Base-by-base conservation (phyloP, 2,113 vertebrate species). In the Elgaria multicarinata region DNA sequence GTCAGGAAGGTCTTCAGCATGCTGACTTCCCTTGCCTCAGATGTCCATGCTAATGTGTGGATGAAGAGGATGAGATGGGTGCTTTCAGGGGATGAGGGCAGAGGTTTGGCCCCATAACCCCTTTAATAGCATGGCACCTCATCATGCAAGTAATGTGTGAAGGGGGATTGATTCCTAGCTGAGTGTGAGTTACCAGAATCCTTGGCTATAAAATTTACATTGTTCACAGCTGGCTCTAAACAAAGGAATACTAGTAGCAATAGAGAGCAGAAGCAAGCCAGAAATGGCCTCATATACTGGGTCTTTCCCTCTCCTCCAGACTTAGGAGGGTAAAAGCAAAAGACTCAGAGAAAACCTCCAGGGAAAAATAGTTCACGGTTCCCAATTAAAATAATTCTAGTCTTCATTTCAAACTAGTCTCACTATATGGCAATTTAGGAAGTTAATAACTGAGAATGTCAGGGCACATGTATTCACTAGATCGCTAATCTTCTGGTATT, bases 371-470 rank as follows among this genome's bases (percentile, higher is more conserved):
- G n/a, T 78, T 85, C 72, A 77, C 33, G 50, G 82, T 78, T 77
- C 66, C 79, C 72, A 78, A 79, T 87, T 87, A 87, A 83, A 91
- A 83, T 78, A 78, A 78, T 84, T 87, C 42, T 58, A 91, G 36
- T 44, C 36, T 83, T 78, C 62, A 78, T 87, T 91, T 83, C 83
- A 71, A 83, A 72, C 80, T 36, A 36, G 71, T 71, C 69, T 71
- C 62, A 83, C 44, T 87, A 84, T 69, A 84, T 72, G 46, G 62
- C 64, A 87, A 82, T 87, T 91, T 91, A 67, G 72, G 64, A 83
- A 91, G 62, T 77, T 90, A 90, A 90, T 87, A 87, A 91, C 72
- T 46, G 72, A 84, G 64, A 91, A 87, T 91, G 80, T 84, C 86
- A 79, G 39, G 39, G 86, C 74, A 72, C 80, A 87, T 87, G 80